Conservation (phyloP, 2,797 vertebrate genomes). For the Alcedo quadribrachys region DNA sequence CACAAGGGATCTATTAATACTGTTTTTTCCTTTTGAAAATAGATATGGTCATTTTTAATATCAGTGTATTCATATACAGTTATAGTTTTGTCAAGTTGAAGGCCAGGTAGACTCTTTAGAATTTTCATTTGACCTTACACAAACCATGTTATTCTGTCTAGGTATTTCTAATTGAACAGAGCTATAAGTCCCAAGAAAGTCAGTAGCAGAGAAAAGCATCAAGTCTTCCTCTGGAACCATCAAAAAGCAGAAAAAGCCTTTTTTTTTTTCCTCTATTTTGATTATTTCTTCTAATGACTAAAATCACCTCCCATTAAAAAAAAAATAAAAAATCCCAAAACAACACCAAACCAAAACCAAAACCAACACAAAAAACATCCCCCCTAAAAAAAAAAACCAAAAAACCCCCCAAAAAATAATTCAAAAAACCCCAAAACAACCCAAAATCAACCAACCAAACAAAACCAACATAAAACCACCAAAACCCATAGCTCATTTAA, state of each 20-base stretch:
- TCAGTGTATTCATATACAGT: background rate
- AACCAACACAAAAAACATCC: background rate
- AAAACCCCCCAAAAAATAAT: background rate
- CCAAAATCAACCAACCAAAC: background rate
- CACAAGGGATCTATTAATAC: constrained; percentile 17
- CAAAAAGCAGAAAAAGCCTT: background rate
- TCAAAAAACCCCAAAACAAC: background rate
- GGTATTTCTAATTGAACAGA: background rate
- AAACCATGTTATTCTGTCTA: background rate
- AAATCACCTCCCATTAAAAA: background rate
- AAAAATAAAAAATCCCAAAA: background rate
- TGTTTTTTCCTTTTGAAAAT: background rate
- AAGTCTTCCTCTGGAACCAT: background rate
- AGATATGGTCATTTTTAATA: background rate
- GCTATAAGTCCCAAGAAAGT: background rate
- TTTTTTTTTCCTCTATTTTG: background rate
- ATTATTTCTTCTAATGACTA: background rate
- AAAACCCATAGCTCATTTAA: background rate
- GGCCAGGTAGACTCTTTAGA: background rate
- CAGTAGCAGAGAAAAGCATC: background rate
- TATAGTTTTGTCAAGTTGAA: background rate
- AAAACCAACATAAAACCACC: background rate
- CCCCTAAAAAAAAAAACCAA: background rate
- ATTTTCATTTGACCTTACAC: background rate
- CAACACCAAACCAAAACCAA: background rate